Evolutionary conservation across 2,113 vertebrate species (phyloP).

Genomic region (Notiomystis cincta): DNA sequence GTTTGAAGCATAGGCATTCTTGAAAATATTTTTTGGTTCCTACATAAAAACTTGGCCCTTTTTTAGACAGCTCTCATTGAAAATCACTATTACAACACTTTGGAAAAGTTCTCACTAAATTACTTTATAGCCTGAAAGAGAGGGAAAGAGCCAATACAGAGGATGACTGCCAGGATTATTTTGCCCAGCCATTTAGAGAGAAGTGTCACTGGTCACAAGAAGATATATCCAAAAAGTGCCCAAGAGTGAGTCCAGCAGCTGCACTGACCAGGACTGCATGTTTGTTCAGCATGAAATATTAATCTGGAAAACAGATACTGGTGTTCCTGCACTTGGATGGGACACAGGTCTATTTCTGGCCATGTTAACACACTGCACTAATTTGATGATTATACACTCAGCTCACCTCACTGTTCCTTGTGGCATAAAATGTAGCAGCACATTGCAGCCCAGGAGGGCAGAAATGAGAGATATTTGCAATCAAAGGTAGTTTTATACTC

Average conservation of each 20-base stretch:
- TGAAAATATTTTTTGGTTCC: background rate
- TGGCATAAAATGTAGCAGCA: background rate
- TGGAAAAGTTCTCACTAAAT: background rate
- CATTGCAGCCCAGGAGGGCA: background rate
- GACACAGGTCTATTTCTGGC: background rate
- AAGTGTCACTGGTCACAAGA: background rate
- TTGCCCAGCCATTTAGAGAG: background rate
- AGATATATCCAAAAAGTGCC: background rate
- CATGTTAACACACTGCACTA: background rate
- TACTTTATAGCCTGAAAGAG: background rate
- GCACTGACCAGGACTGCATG: background rate
- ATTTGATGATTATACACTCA: background rate
- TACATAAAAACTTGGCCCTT: background rate
- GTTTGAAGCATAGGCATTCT: background rate
- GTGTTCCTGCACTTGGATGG: background rate
- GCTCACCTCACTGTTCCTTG: background rate
- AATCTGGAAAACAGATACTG: background rate
- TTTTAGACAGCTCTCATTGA: background rate
- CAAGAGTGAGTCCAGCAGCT: background rate
- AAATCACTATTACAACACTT: background rate
- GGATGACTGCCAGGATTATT: background rate
- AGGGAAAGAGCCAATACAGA: accelerated
- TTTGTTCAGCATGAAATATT: background rate
- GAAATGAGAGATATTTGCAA: background rate
- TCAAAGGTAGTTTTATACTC: background rate